Conservation (phyloP, 2,113 vertebrate genomes). For the Mustela lutreola region DNA sequence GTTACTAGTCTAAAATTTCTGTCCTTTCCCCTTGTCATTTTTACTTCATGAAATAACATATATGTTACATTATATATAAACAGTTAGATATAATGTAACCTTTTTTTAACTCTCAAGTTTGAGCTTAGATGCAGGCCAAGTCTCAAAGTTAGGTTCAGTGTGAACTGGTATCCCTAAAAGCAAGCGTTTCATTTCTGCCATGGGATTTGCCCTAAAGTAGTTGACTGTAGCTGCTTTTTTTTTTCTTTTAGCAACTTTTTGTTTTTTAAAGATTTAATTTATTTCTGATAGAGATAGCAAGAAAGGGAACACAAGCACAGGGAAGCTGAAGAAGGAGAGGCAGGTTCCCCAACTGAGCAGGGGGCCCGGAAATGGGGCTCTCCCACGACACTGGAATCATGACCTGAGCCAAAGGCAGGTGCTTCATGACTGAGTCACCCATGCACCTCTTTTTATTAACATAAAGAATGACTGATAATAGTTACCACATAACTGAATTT, state of each 20-base stretch:
- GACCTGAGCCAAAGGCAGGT: no score
- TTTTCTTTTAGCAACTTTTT: neutral
- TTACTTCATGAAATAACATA: neutral
- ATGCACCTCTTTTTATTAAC: neutral
- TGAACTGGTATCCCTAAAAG: neutral
- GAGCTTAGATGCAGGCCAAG: neutral
- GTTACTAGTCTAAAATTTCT: neutral
- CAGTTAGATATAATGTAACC: neutral
- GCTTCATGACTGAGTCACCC: no score
- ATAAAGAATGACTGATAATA: neutral
- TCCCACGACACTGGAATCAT: no score
- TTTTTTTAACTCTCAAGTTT: neutral
- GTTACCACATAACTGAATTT: conserved; percentile 42
- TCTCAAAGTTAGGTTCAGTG: neutral
- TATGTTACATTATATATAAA: neutral
- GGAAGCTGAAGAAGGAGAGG: no score
- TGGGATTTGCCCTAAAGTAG: conserved; percentile 37
- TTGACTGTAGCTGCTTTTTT: neutral
- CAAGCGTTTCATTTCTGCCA: neutral
- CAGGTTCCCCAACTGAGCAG: no score
- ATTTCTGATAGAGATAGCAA: neutral
- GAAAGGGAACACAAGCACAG: no score
- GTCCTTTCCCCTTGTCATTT: conserved; percentile 3
- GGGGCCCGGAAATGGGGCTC: no score
- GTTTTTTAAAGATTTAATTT: neutral